These are phyloP conservation scores for Eremophila alpestris DNA, from an alignment of 2,797 vertebrate species.

Conservation along the genomic window DNA sequence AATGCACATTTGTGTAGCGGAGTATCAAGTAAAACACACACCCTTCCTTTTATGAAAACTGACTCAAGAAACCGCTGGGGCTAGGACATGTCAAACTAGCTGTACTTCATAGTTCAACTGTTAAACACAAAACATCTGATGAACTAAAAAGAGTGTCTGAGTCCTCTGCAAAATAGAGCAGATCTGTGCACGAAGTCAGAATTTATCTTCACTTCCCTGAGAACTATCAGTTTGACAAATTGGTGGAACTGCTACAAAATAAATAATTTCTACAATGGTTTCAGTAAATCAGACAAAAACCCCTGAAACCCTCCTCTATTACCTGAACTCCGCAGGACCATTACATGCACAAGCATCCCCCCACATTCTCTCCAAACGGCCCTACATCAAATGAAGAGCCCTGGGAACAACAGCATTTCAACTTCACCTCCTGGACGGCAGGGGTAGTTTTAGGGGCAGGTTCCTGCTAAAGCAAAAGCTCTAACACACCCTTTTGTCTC, in stretches of 20 bases:
- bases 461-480: not conserved
- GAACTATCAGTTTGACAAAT: not conserved
- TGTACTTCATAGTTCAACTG: not conserved
- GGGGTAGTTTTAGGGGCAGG: not conserved
- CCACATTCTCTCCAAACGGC: not conserved
- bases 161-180: not conserved
- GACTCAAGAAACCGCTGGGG: not conserved
- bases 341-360: not conserved
- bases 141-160: not conserved
- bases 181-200: not conserved
- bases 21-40: not conserved
- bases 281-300: not conserved
- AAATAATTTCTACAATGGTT: not conserved
- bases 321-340: not conserved
- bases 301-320: fast-evolving
- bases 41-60: not conserved
- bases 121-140: not conserved
- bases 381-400: not conserved
- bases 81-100: not conserved
- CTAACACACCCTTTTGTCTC: not conserved
- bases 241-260: not conserved
- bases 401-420: not conserved
- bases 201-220: not conserved
- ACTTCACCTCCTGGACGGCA: not conserved
- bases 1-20: fast-evolving